Evolutionary conservation across 2,888 invertebrate genomes (phyloP).

Genomic region (Hipparchia sbordonii): DNA sequence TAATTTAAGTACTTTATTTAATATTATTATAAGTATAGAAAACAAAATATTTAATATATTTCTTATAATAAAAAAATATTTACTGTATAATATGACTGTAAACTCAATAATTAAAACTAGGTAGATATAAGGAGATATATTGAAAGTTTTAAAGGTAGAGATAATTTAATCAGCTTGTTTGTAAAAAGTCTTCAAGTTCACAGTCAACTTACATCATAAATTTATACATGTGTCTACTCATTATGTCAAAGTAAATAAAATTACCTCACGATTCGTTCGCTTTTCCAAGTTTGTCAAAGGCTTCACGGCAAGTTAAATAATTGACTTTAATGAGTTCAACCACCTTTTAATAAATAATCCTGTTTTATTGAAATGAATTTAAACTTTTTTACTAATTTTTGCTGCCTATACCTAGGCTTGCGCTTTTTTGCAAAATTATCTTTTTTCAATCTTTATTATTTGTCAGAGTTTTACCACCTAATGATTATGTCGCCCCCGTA

Average conservation of each 20-base stretch:
- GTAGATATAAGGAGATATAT: no score
- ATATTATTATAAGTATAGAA: no score
- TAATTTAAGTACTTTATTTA: no score
- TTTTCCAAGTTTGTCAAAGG: neutral
- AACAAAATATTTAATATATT: neutral
- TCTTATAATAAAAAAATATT: neutral
- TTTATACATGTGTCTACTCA: neutral
- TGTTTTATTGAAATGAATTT: neutral
- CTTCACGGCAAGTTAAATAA: conserved; percentile 5
- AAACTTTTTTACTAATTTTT: neutral
- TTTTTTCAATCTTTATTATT: no score
- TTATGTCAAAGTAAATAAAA: conserved; percentile 13
- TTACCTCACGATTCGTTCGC: neutral
- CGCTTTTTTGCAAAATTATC: no score
- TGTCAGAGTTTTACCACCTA: no score
- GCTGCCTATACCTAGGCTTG: no score
- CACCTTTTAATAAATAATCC: conserved; percentile 1
- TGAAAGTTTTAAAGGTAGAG: no score
- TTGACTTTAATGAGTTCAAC: conserved; percentile 2
- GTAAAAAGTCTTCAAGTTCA: conserved; percentile 3
- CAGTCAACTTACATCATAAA: conserved; percentile 3
- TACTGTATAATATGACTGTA: neutral
- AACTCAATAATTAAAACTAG: no score
- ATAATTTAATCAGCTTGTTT: neutral
- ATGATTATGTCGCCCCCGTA: no score